Evolutionary conservation across 2,888 invertebrate genomes (phyloP), one percentile per base, ranked within the genome.

Genomic region (Mesorhabditis sp.): DNA sequence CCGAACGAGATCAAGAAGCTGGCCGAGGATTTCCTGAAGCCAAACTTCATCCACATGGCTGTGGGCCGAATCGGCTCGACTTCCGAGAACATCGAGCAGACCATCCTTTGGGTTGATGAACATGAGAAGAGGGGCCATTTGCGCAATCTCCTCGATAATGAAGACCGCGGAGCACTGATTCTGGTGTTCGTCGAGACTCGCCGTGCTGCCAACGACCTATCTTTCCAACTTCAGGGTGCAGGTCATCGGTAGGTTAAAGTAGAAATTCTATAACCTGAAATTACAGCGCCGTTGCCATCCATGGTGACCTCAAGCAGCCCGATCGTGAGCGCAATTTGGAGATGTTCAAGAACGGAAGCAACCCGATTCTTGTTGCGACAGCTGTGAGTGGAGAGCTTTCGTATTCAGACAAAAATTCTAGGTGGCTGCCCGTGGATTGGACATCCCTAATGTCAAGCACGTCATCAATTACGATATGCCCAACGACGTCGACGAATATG

Each of bases 181-280:
- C 89, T 99, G 76, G 94, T 96, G 70, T 99, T 99, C 87, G 98
- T 99, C 69, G 98, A 99, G 88, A 99, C 98, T 15, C 98, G 98
- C 87, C 95, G 97, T 87, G 97, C 93, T 86, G 97, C 97, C 62
- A 97, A 97, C 87, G 92, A 93, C 75, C 89, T 99, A 76, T 95
- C 97, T 85, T 94, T 95, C 85, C 97, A 92, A 88, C 89, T 98
- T 80, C 91, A 92, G 87, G 89, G 90, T 77, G 58, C 58, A 13
- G 58, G 58, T 13, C 58, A 50, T n/a, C 58, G 58, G 58, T 50
- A 13, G 7, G 58, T 50, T 50, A 13, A 50, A 50, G 28, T 28
- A 2, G 28, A 28, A 92, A 66, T 43, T 10, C 15, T 15, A 62
- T 7, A 6, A 62, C 41, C 3, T 92, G n/a, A 50, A 13, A 92